These are phyloP conservation scores for Eremobia ochroleuca DNA, from an alignment of 2,888 invertebrate species.

Conservation along the genomic window DNA sequence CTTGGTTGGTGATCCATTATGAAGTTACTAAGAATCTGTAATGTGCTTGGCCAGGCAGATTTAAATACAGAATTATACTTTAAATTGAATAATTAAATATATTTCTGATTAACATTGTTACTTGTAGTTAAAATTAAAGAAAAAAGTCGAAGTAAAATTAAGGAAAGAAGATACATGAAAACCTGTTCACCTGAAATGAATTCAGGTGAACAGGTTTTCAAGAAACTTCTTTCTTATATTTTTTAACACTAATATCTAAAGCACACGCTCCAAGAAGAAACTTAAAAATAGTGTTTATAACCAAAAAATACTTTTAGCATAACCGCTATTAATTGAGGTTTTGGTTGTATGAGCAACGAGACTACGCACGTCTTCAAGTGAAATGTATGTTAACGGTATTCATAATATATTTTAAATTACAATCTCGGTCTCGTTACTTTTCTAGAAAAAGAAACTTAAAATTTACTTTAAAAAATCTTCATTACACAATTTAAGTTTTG, in stretches of 20 bases:
- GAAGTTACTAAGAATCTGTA: conserved; percentile 26
- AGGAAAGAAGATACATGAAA: too few relatives aligned
- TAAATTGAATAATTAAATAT: background rate
- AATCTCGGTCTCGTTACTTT: conserved; percentile 5
- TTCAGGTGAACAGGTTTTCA: background rate
- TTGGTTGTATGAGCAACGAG: conserved; percentile 50
- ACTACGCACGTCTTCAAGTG: conserved; percentile 10
- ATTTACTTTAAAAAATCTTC: background rate
- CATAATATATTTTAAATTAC: conserved; percentile 61
- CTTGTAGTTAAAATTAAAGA: too few relatives aligned
- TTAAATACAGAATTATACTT: background rate
- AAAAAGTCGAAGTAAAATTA: too few relatives aligned
- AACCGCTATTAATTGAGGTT: conserved; percentile 61
- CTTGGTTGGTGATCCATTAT: background rate
- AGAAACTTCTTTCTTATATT: background rate
- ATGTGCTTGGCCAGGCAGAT: background rate
- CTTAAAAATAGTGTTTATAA: conserved; percentile 29
- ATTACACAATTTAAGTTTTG: background rate
- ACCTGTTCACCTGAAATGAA: too few relatives aligned
- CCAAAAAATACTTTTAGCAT: conserved; percentile 59
- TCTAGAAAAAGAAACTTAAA: background rate
- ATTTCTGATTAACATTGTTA: background rate
- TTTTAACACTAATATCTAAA: conserved; percentile 52
- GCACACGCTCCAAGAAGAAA: conserved; percentile 52
- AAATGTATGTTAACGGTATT: conserved; percentile 61